Evolutionary conservation across 1,140 invertebrate genomes (phyloP), one percentile per base, ranked within the genome.

Genomic region (Dryas iulia): DNA sequence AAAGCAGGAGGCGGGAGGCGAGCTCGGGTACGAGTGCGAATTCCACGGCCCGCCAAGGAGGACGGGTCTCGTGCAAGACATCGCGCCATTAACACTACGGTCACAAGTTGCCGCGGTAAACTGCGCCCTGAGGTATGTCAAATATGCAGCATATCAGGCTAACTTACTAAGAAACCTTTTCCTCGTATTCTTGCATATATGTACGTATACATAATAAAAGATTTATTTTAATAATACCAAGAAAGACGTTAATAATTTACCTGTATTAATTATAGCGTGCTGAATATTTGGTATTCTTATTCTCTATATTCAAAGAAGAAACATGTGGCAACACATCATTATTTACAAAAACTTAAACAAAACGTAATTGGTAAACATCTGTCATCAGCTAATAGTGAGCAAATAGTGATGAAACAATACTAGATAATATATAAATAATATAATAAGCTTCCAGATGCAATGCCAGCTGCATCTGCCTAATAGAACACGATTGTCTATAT

Each of bases 31-130:
- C 65, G 54, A 78, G 71, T 76, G 72, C 77, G 68, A 73, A 78
- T 78, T 78, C 77, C 77, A 69, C 70, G 61, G 68, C 71, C 67
- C 67, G 67, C 69, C 77, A 78, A 76, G 77, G 74, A 78, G 73
- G 76, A 78, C 71, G 64, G 70, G 76, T 77, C 67, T 76, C 74
- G 71, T 69, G 74, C 68, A 72, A 73, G 66, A 74, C 68, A 72
- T 72, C 66, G 65, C 66, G 60, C 59, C 69, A 70, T 73, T 78
- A 69, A 69, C 56, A 69, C 65, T 62, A 56, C 61, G 61, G 26
- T 33, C 52, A 25, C 61, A 26, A 54, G 52, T 56, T 56, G 24
- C 52, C 59, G 63, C 56, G 68, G 70, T 71, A 72, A 66, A 62
- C 30, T 60, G 30, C 8, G 8, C 4, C 4, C 12, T 39, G 53